Evolutionary conservation across 2,797 vertebrate species (phyloP), one percentile per base, ranked within the genome.

Genomic region (Bryconaethiops microstoma): DNA sequence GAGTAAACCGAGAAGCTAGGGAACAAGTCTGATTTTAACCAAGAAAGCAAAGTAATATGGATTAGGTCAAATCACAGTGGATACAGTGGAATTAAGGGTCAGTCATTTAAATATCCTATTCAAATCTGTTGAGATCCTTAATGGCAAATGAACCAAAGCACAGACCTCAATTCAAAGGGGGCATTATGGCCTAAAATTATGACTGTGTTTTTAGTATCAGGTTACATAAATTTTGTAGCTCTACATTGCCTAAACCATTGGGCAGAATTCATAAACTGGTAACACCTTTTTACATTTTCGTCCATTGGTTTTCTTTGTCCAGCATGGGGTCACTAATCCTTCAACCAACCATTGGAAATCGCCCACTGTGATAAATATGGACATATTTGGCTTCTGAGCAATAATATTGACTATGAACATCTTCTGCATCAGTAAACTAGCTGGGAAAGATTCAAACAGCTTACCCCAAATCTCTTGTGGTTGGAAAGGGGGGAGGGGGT

Each of bases 1-100:
- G 69, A 72, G 55, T 35, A 60, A 80, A 80, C 73, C 4, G 65
- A 72, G 74, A 80, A 72, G 50, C 48, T 68, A 50, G 60, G 60
- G 62, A 35, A 52, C 39, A n/a, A 8, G 42, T 74, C 23, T 8
- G 77, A 52, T 82, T 77, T 68, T 17, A 80, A 62, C 52, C 77
- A 70, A 57, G 16, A 54, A 16, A 50, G 35, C 60, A 71, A 68
- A 64, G 57, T 8, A 54, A 13, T n/a, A 52, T 25, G 10, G 42
- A 48, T 63, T 17, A 48, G 40, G 55, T 62, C 29, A 39, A 64
- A 60, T 35, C 10, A 48, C 71, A 82, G 14, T 1, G 40, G 23
- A 2, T 19, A 21, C 50, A 29, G 25, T 6, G 29, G 13, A 52
- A 2, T 65, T 59, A 59, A 52, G 57, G 16, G 62, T 3, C 52